Evolutionary conservation across 2,888 invertebrate species (phyloP).

Genomic region (Hydriomena furcata): DNA sequence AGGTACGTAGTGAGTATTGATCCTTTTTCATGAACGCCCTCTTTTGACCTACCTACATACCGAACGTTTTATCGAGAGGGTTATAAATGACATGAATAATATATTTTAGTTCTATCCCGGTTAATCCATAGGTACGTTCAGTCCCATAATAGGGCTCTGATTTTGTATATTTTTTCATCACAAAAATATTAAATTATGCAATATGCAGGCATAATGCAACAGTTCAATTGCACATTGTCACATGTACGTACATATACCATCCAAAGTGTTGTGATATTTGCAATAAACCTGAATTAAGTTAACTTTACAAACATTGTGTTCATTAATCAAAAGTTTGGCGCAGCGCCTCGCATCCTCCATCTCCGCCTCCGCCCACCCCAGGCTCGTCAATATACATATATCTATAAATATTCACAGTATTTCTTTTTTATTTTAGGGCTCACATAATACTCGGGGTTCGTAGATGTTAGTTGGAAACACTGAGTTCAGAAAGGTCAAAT

Average conservation of each 20-base stretch:
- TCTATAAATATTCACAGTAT: slow-evolving; percentile 37
- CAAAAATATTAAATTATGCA: too few relatives aligned
- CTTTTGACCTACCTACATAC: slow-evolving; percentile 23
- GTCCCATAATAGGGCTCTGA: too few relatives aligned
- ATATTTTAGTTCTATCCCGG: too few relatives aligned
- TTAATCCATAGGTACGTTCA: background rate
- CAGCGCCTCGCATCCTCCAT: slow-evolving; percentile 72
- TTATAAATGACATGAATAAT: background rate
- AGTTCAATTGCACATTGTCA: slow-evolving; percentile 3
- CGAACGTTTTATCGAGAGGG: background rate
- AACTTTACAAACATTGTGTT: slow-evolving; percentile 78
- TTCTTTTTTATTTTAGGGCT: slow-evolving; percentile 52
- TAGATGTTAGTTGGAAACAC: slow-evolving; percentile 56
- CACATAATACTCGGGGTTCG: slow-evolving; percentile 45
- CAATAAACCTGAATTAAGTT: slow-evolving; percentile 71
- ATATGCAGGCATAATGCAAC: background rate
- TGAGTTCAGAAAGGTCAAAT: slow-evolving; percentile 56
- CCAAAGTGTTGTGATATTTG: slow-evolving; percentile 71
- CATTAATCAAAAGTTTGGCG: slow-evolving; percentile 84
- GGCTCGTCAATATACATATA: slow-evolving; percentile 37
- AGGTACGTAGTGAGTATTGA: slow-evolving; percentile 23
- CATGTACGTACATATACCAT: slow-evolving; percentile 45
- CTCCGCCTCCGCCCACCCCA: slow-evolving; percentile 57
- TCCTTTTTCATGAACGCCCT: slow-evolving; percentile 26
- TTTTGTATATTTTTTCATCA: too few relatives aligned